A percentile compares a stretch with the other conserved stretches of the same genome.
Conservation (phyloP, 2,888 invertebrate species). For the Hypolimnas misippus region DNA sequence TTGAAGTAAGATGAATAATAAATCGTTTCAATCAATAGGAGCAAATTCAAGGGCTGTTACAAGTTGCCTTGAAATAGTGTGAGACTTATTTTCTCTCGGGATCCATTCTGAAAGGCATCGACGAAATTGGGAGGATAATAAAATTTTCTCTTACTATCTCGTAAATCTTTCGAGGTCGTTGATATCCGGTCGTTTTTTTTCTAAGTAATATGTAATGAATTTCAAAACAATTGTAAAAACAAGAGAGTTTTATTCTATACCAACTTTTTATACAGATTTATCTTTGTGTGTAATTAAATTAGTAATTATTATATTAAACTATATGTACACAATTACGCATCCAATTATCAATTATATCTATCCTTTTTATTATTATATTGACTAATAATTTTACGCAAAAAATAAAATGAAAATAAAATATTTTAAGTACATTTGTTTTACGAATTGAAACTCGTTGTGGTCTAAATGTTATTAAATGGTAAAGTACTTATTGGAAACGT, state of each 20-base stretch:
- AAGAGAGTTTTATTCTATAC: no score
- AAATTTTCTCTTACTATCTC: constrained; percentile 62
- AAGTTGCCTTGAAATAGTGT: constrained; percentile 57
- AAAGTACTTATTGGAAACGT: not conserved
- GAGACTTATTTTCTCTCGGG: constrained; percentile 53
- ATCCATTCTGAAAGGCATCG: constrained; percentile 52
- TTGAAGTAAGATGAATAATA: constrained; percentile 4
- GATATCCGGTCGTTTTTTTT: constrained; percentile 59
- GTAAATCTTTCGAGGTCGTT: constrained; percentile 64
- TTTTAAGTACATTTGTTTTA: no score
- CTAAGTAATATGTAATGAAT: constrained; percentile 48
- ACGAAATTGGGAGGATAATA: constrained; percentile 68
- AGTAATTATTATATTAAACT: no score
- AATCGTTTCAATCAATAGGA: constrained; percentile 50
- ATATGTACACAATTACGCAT: no score
- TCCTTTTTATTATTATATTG: no score
- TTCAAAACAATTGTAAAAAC: constrained; percentile 25
- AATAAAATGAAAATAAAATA: no score
- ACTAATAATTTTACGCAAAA: no score
- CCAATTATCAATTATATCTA: no score
- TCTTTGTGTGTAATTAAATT: no score
- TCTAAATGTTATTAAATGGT: no score
- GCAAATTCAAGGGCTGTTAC: constrained; percentile 58
- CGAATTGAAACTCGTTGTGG: no score
- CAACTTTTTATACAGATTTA: no score